Percentiles rank a stretch among this genome's conserved stretches.
phyloP scores from a whole-genome alignment of 2,113 vertebrate species.

The Clarias macrocephalus region DNA sequence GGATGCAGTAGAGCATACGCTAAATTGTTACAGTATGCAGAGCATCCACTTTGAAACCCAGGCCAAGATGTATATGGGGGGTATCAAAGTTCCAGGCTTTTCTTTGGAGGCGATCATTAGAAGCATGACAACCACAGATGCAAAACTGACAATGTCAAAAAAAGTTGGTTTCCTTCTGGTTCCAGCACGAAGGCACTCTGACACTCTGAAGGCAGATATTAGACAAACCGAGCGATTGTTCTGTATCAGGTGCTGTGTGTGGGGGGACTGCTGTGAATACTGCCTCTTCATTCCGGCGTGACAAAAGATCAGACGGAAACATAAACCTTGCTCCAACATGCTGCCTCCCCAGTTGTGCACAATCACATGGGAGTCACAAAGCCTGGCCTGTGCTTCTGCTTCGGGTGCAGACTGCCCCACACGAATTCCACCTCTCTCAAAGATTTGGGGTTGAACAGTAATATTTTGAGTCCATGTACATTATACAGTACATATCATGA shows the following conservation, averaged over 20 bases:
- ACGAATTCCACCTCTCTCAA: slow-evolving; percentile 21
- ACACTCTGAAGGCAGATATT: slow-evolving; percentile 10
- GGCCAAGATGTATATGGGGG: slow-evolving; percentile 41
- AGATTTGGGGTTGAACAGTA: slow-evolving; percentile 9
- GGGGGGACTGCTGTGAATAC: neutral
- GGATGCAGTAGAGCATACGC: slow-evolving; percentile 7
- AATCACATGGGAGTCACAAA: slow-evolving; percentile 29
- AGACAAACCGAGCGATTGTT: slow-evolving; percentile 7
- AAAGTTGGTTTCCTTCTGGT: neutral
- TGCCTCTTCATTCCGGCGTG: neutral
- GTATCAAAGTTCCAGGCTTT: neutral
- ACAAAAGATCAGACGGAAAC: slow-evolving; percentile 8
- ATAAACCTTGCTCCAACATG: neutral
- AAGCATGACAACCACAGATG: slow-evolving; percentile 9
- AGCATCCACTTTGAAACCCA: slow-evolving; percentile 29
- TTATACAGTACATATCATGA: neutral
- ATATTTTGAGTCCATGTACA: neutral
- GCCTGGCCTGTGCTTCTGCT: slow-evolving; percentile 11
- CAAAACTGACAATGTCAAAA: neutral
- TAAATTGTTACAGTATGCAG: slow-evolving; percentile 43
- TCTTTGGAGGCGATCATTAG: neutral
- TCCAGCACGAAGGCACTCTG: neutral
- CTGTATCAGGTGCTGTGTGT: slow-evolving; percentile 18
- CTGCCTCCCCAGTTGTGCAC: slow-evolving; percentile 13
- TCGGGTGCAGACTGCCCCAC: neutral